These are phyloP conservation scores for Pteronotus mesoamericanus DNA, from an alignment of 2,797 vertebrate species.

Conservation along the genomic window DNA sequence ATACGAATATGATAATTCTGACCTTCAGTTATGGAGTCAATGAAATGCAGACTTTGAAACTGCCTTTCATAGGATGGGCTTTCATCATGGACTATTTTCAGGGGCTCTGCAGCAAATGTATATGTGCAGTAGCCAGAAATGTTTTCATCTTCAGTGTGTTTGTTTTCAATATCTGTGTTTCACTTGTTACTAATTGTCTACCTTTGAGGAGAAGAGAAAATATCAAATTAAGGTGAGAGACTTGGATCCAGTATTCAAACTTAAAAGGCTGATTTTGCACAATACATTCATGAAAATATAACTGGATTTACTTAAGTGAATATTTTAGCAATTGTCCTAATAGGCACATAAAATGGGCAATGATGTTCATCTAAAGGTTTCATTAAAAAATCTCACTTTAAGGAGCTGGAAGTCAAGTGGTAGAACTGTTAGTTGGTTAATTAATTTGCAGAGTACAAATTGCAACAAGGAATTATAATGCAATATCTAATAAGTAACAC, in stretches of 20 bases:
- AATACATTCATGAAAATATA: conserved; percentile 71
- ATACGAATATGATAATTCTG: conserved; percentile 74
- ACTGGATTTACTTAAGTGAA: conserved; percentile 54
- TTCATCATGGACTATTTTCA: conserved; percentile 69
- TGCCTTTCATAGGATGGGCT: conserved; percentile 67
- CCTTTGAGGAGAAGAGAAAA: conserved; percentile 62
- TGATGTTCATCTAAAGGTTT: conserved; percentile 57
- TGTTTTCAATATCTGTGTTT: conserved; percentile 37
- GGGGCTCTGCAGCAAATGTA: conserved; percentile 23
- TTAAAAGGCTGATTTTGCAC: conserved; percentile 52
- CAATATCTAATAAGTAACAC: conserved; percentile 10
- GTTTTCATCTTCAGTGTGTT: conserved; percentile 53
- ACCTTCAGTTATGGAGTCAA: conserved; percentile 75
- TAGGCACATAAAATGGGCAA: conserved; percentile 64
- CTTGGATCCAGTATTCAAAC: conserved; percentile 46
- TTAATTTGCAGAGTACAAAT: conserved; percentile 63
- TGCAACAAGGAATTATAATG: conserved; percentile 42
- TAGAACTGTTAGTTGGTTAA: conserved; percentile 63
- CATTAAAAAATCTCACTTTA: conserved; percentile 68
- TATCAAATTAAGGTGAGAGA: conserved; percentile 67
- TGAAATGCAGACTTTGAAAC: conserved; percentile 73
- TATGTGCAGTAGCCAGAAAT: conserved; percentile 50
- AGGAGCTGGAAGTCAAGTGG: conserved; percentile 59
- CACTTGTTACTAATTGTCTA: conserved; percentile 63
- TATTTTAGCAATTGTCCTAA: conserved; percentile 67